Base-by-base conservation (phyloP, 2,888 invertebrate genomes). In the Endomychus coccineus region DNA sequence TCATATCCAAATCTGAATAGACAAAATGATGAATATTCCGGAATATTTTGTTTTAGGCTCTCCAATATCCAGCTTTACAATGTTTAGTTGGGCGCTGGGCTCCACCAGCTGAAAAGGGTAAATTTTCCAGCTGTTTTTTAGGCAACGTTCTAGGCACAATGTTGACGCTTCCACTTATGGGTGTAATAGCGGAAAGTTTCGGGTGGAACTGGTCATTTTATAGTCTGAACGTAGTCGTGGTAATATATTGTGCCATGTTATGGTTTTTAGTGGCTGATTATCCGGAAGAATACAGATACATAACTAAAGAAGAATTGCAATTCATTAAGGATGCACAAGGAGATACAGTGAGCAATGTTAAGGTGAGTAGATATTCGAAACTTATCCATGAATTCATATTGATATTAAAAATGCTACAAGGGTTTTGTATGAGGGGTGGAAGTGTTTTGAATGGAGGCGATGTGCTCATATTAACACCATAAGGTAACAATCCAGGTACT, bases 181-280 rank as follows among this genome's bases (percentile, higher is more conserved):
- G 38, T 13, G 28, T 38, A 24, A 38, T 34, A 3, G 33, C 33
- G 6, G 32, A 33, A 16, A 27, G 23, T 1, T 34, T 38, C 10
- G 38, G 38, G 3, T 38, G 34, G 32, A 22, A 23, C 17, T 38
- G 38, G 38, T 33, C 38, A 10, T 38, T 38, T 19, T 38, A 33
- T 15, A 27, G 33, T 2, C 19, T 34, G n/a, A 29, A 28, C n/a
- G 32, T 38, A 3, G 34, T 34, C n/a, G 38, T 38, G 1, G 38
- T 30, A 2, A 7, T 33, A 12, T 33, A 33, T 12, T 33, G 32
- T 16, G 11, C 22, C 6, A 28, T 28, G 9, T 19, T 38, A 1
- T 14, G 27, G 7, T 14, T 38, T 3, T 53, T 81, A 6, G 38
- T 38, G 4, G 38, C 33, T 9, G 38, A 38, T 21, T 33, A 34